These are phyloP conservation scores for Prinia subflava DNA, from an alignment of 2,113 vertebrate species.

Conservation along the genomic window DNA sequence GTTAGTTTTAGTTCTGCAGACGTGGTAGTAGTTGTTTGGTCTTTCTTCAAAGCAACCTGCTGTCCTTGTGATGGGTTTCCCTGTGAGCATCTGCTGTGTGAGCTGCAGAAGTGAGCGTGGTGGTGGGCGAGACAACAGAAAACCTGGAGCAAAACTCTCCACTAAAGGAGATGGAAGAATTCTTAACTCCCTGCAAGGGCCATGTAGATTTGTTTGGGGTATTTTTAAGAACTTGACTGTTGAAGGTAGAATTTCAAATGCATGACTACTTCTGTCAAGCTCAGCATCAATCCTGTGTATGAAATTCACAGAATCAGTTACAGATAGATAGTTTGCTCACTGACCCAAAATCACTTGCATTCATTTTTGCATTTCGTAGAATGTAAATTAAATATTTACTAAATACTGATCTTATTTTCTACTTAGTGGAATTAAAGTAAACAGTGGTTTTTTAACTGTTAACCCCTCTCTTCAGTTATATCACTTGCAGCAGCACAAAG, in stretches of 20 bases:
- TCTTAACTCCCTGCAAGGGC: not conserved
- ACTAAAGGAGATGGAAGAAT: not conserved
- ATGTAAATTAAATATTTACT: not conserved
- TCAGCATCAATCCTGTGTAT: not conserved
- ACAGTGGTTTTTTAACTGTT: not conserved
- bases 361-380: not conserved
- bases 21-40: not conserved
- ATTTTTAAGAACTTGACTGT: not conserved
- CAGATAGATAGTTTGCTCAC: not conserved
- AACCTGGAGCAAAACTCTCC: not conserved
- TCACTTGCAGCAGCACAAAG: not conserved
- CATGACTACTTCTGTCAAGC: not conserved
- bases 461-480: not conserved
- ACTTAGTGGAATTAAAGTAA: not conserved
- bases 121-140: not conserved
- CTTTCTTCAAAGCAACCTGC: not conserved
- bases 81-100: not conserved
- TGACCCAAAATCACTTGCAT: not conserved
- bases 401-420: not conserved
- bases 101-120: not conserved
- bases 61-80: fast-evolving
- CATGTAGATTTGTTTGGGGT: not conserved
- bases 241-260: not conserved
- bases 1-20: not conserved
- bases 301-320: not conserved